These are phyloP conservation scores for Salmo trutta DNA, from an alignment of 2,797 vertebrate genomes.

Conservation along the genomic window DNA sequence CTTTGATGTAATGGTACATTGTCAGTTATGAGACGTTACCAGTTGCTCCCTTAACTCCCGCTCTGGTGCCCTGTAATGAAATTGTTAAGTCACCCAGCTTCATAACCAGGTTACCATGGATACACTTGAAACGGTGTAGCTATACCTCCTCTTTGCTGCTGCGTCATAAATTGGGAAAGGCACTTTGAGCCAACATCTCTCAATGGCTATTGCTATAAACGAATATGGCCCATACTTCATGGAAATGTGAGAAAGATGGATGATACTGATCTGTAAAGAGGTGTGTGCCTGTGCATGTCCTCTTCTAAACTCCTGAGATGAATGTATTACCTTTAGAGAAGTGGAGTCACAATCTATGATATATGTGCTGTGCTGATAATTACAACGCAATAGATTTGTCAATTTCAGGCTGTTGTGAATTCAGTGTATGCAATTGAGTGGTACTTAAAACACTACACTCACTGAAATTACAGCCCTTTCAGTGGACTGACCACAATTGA, in stretches of 20 bases:
- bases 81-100: constrained; percentile 66
- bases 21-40: constrained; percentile 18
- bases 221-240: constrained; percentile 45
- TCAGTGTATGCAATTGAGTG: neutral
- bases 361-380: constrained; percentile 21
- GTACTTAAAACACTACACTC: neutral
- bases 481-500: constrained; percentile 23
- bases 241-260: constrained; percentile 5
- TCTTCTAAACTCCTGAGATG: neutral
- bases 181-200: constrained; percentile 39
- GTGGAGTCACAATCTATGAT: neutral
- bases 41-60: constrained; percentile 23
- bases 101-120: constrained; percentile 72
- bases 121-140: constrained; percentile 52
- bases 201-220: constrained; percentile 47
- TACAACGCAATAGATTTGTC: constrained; percentile 31
- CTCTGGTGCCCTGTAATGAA: constrained; percentile 33
- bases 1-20: constrained; percentile 48
- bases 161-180: constrained; percentile 51
- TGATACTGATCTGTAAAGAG: constrained; percentile 10
- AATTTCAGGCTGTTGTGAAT: constrained; percentile 15
- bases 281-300: neutral
- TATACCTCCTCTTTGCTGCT: constrained; percentile 50
- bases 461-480: constrained; percentile 7
- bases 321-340: constrained; percentile 5